Conservation (phyloP, 2,888 invertebrate genomes). For the Chrysolina americana region DNA sequence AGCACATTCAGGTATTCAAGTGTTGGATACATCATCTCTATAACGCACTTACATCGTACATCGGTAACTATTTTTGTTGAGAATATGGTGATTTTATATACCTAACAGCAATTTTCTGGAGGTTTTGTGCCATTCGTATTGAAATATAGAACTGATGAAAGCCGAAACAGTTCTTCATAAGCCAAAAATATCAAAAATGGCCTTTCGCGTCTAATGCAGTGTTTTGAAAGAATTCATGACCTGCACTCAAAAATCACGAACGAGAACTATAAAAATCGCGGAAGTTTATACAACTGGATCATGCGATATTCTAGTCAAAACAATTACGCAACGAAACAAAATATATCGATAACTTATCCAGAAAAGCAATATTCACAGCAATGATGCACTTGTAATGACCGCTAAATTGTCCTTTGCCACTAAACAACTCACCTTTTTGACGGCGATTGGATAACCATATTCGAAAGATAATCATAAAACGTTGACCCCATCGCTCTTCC, state of each 20-base stretch:
- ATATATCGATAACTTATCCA: background rate
- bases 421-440: conserved; percentile 37
- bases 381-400: conserved; percentile 13
- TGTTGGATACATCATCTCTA: no score
- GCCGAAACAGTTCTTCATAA: no score
- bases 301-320: background rate
- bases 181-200: no score
- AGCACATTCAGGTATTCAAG: no score
- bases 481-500: conserved; percentile 33
- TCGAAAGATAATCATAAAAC: conserved; percentile 37
- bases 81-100: no score
- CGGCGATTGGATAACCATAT: conserved; percentile 24
- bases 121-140: no score
- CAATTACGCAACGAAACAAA: background rate
- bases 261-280: background rate
- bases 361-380: background rate
- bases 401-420: background rate
- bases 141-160: no score
- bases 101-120: no score
- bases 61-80: no score
- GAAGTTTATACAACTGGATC: background rate
- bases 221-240: no score
- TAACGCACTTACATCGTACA: no score
- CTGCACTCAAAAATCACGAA: background rate
- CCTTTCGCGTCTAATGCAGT: no score